These are phyloP conservation scores for Chelonus formosanus DNA, from an alignment of 2,888 invertebrate genomes.

Conservation along the genomic window DNA sequence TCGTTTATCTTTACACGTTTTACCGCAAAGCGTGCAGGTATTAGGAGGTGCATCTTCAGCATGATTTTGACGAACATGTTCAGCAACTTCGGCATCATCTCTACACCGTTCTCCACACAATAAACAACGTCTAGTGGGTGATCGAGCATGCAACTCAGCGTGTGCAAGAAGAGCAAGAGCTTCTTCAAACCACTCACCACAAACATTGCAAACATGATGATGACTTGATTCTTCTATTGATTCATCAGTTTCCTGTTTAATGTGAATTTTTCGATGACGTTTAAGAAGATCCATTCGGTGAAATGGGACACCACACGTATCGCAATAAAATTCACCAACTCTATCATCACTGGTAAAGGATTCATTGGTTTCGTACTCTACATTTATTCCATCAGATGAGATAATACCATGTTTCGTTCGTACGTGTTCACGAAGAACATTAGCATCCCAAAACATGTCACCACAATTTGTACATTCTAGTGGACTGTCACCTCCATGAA, in stretches of 20 bases:
- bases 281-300: constrained; percentile 79
- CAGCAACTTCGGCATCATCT: constrained; percentile 72
- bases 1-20: constrained; percentile 74
- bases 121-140: constrained; percentile 68
- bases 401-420: constrained; percentile 69
- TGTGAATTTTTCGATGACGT: constrained; percentile 70
- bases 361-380: constrained; percentile 67
- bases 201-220: constrained; percentile 78
- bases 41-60: constrained; percentile 72
- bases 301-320: constrained; percentile 81
- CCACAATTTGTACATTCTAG: constrained; percentile 82
- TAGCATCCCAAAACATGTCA: constrained; percentile 81
- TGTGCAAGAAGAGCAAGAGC: constrained; percentile 81
- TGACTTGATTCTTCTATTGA: constrained; percentile 55
- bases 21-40: constrained; percentile 74
- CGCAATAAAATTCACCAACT: constrained; percentile 73
- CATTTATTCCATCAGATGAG: constrained; percentile 27
- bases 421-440: constrained; percentile 71
- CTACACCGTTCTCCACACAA: constrained; percentile 73
- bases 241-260: constrained; percentile 58
- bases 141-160: constrained; percentile 78
- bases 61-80: constrained; percentile 72
- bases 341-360: constrained; percentile 70
- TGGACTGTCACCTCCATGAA: constrained; percentile 83
- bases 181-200: constrained; percentile 81